phyloP scores from a whole-genome alignment of 1,140 invertebrate genomes.

The Microplitis mediator region DNA sequence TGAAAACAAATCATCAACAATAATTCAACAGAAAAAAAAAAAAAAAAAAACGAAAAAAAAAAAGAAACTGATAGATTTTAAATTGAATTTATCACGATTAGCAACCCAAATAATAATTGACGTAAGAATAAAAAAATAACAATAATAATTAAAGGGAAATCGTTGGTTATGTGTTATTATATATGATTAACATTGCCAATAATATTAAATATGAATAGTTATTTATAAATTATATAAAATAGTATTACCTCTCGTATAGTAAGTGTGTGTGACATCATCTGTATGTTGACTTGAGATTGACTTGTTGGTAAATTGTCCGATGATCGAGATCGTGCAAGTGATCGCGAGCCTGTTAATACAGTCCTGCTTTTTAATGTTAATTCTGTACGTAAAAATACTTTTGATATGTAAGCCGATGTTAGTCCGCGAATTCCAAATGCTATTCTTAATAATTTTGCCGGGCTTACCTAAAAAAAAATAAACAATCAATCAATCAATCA shows the following conservation, averaged over 20 bases:
- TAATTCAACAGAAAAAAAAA: conserved; percentile 42
- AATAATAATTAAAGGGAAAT: no score
- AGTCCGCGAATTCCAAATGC: conserved; percentile 89
- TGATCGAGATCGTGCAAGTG: conserved; percentile 77
- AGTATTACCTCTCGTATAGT: conserved; percentile 84
- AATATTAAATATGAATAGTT: background rate
- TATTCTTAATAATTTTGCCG: conserved; percentile 84
- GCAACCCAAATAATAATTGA: no score
- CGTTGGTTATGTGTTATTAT: no score
- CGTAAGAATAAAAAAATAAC: no score
- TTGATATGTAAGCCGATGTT: conserved; percentile 88
- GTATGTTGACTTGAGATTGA: conserved; percentile 89
- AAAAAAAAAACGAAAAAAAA: conserved; percentile 39
- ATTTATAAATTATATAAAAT: background rate
- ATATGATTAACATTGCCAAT: background rate
- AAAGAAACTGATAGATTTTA: background rate
- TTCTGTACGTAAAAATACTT: conserved; percentile 89
- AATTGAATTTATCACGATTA: no score
- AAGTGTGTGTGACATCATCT: conserved; percentile 91
- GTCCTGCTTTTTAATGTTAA: conserved; percentile 85
- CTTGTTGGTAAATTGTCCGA: conserved; percentile 88
- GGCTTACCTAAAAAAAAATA: conserved; percentile 65
- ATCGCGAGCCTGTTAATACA: conserved; percentile 72
- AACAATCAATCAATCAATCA: background rate
- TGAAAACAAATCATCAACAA: conserved; percentile 68